Evolutionary conservation across 2,797 vertebrate species (phyloP), one percentile per base, ranked within the genome.

Genomic region (Rhinatrema bivittatum): DNA sequence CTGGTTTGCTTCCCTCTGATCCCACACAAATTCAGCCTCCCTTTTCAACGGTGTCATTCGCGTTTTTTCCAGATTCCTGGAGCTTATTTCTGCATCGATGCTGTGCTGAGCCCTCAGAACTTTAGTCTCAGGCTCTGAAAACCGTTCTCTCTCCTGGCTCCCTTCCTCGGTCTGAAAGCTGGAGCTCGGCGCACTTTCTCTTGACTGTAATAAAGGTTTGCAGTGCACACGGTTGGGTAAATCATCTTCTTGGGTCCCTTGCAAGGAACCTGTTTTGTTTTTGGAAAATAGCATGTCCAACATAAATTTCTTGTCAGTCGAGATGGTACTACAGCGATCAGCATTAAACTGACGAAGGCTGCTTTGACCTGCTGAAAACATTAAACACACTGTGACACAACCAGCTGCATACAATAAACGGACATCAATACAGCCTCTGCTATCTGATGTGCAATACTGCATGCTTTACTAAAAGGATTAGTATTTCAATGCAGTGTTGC

Each of bases 231-330:
- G 42, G 12, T 13, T 52, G 6, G 4, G 42, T 8, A 31, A 20
- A 11, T 40, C 25, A 19, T 38, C 16, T 4, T 68, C 60, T 32
- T 23, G 27, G 21, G 20, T 56, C 59, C 45, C 55, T 1, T 60
- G 36, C 23, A 39, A 0, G 6, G n/a, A 22, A 16, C 29, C 0
- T 13, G 45, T 30, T 13, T 66, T 63, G 17, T 51, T 65, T 21
- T 82, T 88, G 42, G 85, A 63, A 7, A 81, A 90, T 2, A 89
- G 72, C 82, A 84, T 86, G 62, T 90, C 82, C 48, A 87, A 34
- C 55, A 82, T 58, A 22, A 86, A 87, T 68, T 76, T 85, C 47
- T 59, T 79, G 49, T 86, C 76, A 0, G 60, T 65, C 32, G 86
- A 86, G 36, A 85, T 67, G 16, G 83, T 71, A 54, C 67, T 72